phyloP scores from a whole-genome alignment of 35 echinoderm and acorn worm species.

The Lytechinus variegatus region DNA sequence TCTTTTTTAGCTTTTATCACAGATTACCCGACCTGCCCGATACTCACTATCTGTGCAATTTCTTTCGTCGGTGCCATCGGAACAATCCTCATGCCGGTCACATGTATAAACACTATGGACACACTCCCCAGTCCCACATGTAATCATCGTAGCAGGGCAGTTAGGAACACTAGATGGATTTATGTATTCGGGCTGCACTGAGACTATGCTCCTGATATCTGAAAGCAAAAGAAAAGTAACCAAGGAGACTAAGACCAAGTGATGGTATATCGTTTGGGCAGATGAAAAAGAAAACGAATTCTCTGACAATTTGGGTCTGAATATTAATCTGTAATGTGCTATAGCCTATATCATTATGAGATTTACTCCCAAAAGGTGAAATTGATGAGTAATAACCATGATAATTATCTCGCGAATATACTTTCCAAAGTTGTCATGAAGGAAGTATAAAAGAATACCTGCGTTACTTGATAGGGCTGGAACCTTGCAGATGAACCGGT shows the following conservation, averaged over 20 bases:
- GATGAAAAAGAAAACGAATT: too few species aligned
- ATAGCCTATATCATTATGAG: too few species aligned
- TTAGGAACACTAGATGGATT: neutral
- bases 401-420: too few species aligned
- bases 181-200: neutral
- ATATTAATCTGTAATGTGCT: too few species aligned
- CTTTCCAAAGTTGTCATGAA: too few species aligned
- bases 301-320: too few species aligned
- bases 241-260: neutral
- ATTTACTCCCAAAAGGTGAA: too few species aligned
- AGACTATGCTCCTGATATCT: neutral
- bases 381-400: too few species aligned
- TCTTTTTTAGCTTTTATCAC: neutral
- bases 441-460: neutral
- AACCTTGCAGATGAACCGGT: conserved; percentile 87
- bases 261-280: too few species aligned
- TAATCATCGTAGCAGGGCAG: conserved; percentile 57
- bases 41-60: neutral
- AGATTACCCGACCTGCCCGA: too few species aligned
- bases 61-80: conserved; percentile 76
- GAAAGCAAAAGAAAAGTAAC: neutral
- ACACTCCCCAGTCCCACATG: conserved; percentile 73
- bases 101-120: conserved; percentile 72
- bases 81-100: conserved; percentile 65
- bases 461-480: conserved; percentile 14